Percentiles rank a stretch among this genome's conserved stretches.
Conservation (phyloP, 2,797 vertebrate genomes). For the Scolopax rusticola region DNA sequence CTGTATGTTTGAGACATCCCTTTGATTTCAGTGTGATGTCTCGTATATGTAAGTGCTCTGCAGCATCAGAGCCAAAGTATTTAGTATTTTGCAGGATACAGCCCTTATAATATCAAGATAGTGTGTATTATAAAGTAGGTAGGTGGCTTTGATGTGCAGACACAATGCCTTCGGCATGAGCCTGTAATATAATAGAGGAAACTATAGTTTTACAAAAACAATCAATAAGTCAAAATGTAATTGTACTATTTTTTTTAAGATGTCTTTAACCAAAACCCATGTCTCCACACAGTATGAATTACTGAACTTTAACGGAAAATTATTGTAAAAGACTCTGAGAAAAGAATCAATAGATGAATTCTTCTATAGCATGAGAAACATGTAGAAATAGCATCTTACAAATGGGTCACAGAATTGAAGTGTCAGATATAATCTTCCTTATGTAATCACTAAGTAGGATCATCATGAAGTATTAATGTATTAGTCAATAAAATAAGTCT, state of each 20-base stretch:
- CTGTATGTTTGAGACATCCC: background rate
- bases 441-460: background rate
- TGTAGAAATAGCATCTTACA: background rate
- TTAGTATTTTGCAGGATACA: background rate
- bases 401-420: background rate
- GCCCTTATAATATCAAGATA: background rate
- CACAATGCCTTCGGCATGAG: background rate
- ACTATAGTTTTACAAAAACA: background rate
- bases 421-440: background rate
- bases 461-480: conserved; percentile 51
- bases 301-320: background rate
- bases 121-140: background rate
- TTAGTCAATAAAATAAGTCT: conserved; percentile 26
- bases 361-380: background rate
- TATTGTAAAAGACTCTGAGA: background rate
- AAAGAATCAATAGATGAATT: background rate
- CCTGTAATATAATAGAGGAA: background rate
- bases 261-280: background rate
- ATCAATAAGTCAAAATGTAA: background rate
- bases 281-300: background rate
- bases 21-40: background rate
- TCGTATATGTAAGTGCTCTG: background rate
- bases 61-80: background rate
- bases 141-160: background rate
- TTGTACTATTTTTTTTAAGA: background rate